Conservation (phyloP, 1,140 invertebrate genomes). For the Diuraphis noxia region DNA sequence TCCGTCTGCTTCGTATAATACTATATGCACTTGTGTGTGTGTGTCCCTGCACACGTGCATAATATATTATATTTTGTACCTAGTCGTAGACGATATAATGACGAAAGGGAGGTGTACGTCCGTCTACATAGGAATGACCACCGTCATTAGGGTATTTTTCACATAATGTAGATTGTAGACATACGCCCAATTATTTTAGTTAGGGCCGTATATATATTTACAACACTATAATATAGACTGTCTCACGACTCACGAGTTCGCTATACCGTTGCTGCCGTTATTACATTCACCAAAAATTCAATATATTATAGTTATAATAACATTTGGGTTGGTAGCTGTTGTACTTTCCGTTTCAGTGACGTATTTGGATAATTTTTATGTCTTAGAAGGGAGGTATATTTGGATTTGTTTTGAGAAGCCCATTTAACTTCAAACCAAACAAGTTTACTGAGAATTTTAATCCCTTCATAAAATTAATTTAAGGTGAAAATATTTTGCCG, state of each 20-base stretch:
- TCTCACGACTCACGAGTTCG: neutral
- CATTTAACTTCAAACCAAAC: no score
- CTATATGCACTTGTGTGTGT: neutral
- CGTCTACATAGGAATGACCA: neutral
- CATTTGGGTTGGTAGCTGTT: neutral
- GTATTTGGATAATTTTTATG: neutral
- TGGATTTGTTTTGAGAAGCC: no score
- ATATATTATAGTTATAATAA: neutral
- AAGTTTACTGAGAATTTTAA: no score
- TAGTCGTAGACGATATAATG: neutral
- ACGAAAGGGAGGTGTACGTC: neutral
- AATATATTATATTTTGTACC: neutral
- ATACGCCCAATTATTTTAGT: neutral
- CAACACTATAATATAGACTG: neutral
- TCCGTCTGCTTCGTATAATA: neutral
- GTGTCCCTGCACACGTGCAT: neutral
- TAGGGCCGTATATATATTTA: neutral
- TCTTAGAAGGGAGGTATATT: no score
- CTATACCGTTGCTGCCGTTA: neutral
- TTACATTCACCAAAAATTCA: neutral
- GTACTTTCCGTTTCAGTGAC: neutral
- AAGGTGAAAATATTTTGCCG: no score
- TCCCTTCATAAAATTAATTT: no score
- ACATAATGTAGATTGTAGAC: neutral
- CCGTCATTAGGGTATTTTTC: slow-evolving; percentile 5